Conservation (phyloP, 2,888 invertebrate genomes). For the Cloeon dipterum region DNA sequence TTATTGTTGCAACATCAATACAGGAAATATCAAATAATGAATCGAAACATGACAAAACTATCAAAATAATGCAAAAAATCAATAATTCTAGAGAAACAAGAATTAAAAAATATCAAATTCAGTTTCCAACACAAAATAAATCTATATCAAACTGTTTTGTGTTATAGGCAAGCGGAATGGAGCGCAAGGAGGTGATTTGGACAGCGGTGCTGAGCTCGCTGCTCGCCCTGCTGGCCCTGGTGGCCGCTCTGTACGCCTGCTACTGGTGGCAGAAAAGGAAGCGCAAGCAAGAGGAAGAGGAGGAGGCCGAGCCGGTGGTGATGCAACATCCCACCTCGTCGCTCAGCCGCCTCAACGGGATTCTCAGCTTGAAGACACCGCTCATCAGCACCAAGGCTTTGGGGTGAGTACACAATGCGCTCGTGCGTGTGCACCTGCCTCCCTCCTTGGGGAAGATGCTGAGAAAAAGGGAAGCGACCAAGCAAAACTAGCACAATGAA, state of each 20-base stretch:
- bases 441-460: no score
- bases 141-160: no score
- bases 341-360: slow-evolving; percentile 28
- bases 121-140: no score
- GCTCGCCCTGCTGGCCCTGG: slow-evolving; percentile 23
- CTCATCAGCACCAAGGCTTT: slow-evolving; percentile 49
- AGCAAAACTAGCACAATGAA: no score
- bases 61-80: no score
- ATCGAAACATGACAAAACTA: no score
- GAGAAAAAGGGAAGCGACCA: no score
- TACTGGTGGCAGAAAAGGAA: slow-evolving; percentile 24
- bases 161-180: slow-evolving; percentile 31
- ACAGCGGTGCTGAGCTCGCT: slow-evolving; percentile 37
- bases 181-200: slow-evolving; percentile 39
- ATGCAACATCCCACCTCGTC: background rate
- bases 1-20: no score
- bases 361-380: slow-evolving; percentile 45
- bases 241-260: slow-evolving; percentile 29
- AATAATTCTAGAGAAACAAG: no score
- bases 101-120: no score
- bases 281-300: slow-evolving; percentile 21
- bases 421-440: no score
- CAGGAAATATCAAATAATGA: no score
- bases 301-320: background rate
- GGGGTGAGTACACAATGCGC: slow-evolving; percentile 33